Conservation (phyloP, 2,113 vertebrate species). For the Lamprotornis superbus region DNA sequence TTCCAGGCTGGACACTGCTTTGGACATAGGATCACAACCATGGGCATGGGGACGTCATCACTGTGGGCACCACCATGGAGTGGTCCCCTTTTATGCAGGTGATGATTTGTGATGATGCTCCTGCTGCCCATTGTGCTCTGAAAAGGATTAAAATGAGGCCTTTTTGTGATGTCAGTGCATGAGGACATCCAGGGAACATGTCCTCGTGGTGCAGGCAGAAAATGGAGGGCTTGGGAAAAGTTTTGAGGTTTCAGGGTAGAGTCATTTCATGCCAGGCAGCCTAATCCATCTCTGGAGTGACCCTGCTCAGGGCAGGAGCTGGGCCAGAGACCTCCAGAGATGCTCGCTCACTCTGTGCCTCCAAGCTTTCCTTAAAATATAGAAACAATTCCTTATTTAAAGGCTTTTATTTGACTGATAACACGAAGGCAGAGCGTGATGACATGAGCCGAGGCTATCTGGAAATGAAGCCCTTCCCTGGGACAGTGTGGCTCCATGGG, state of each 20-base stretch:
- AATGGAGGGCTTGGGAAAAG: neutral
- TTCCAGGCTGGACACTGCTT: neutral
- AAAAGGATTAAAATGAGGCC: neutral
- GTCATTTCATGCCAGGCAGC: neutral
- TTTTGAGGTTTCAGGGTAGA: neutral
- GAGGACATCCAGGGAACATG: neutral
- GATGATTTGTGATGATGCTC: neutral
- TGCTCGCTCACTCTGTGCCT: neutral
- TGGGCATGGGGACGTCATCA: neutral
- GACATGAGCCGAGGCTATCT: neutral
- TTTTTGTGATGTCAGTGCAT: neutral
- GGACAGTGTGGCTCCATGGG: neutral
- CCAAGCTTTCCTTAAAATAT: neutral
- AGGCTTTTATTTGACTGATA: neutral
- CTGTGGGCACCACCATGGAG: no score
- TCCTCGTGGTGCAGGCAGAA: neutral
- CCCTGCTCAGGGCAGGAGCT: accelerated
- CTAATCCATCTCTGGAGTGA: neutral
- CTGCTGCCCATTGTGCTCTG: neutral
- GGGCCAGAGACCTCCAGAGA: neutral
- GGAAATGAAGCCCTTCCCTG: neutral
- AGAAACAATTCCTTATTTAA: neutral
- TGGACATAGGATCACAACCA: neutral
- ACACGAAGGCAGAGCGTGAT: neutral
- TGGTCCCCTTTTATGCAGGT: neutral